Conservation (phyloP, 2,888 invertebrate species). For the Ectemnius continuus region DNA sequence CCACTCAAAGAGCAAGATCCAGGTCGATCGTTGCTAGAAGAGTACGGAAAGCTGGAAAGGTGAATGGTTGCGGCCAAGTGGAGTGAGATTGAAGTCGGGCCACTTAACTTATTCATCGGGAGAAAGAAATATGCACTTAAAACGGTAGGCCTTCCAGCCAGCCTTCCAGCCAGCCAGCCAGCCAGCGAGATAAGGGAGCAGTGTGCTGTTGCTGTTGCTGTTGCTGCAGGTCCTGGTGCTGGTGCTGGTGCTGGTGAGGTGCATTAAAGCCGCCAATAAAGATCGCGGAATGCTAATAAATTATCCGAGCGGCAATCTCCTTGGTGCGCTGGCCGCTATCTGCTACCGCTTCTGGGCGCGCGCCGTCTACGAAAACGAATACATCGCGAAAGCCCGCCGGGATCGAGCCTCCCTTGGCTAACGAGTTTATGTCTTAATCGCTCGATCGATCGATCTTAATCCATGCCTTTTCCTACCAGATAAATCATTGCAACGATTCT, state of each 20-base stretch:
- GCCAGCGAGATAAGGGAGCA: conserved; percentile 34
- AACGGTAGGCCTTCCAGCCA: conserved; percentile 28
- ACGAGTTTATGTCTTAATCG: conserved; percentile 55
- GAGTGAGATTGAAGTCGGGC: conserved; percentile 17
- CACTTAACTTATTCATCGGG: conserved; percentile 41
- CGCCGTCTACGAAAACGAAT: too few species aligned
- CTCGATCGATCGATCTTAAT: conserved; percentile 48
- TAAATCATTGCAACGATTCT: conserved; percentile 34
- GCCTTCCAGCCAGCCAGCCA: too few species aligned
- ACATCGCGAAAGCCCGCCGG: neutral
- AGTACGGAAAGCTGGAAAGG: neutral
- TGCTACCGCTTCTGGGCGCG: too few species aligned
- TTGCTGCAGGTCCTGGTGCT: neutral
- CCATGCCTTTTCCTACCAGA: conserved; percentile 34
- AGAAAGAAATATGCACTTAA: conserved; percentile 33
- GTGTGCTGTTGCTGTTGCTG: conserved; percentile 10
- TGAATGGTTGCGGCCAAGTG: too few species aligned
- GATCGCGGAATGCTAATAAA: conserved; percentile 55
- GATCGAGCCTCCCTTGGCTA: conserved; percentile 23
- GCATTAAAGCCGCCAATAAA: conserved; percentile 50
- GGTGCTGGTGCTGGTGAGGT: conserved; percentile 22
- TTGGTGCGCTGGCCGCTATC: conserved; percentile 9
- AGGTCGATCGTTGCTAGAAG: too few species aligned
- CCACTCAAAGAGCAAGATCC: too few species aligned
- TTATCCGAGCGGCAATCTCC: conserved; percentile 42